Evolutionary conservation across 2,797 vertebrate genomes (phyloP).

Genomic region (Podarcis siculus): DNA sequence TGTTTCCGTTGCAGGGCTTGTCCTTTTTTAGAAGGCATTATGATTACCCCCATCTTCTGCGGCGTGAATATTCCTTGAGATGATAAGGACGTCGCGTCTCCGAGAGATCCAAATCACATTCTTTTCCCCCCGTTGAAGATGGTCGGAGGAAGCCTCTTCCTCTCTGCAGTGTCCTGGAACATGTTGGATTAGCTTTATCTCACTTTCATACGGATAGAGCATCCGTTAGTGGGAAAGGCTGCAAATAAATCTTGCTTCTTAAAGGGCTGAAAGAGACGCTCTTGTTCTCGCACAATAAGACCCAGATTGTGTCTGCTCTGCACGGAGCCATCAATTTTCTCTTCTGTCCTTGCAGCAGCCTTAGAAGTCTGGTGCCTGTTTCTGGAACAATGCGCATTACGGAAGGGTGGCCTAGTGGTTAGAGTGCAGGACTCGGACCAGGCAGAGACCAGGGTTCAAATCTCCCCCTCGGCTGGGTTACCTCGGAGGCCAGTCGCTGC

Average conservation of each 20-base stretch:
- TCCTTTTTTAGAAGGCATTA: conserved; percentile 29
- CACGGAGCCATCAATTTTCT: conserved; percentile 24
- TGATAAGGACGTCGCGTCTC: conserved; percentile 49
- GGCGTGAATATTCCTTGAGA: background rate
- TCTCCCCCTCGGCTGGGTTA: no score
- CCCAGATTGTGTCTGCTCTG: background rate
- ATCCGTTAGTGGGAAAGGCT: background rate
- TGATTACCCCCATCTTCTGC: conserved; percentile 39
- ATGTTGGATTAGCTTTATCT: background rate
- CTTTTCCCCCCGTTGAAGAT: no score
- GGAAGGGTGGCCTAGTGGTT: no score
- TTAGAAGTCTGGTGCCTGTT: conserved; percentile 2
- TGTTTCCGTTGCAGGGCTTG: conserved; percentile 52
- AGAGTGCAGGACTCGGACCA: no score
- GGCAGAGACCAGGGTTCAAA: no score
- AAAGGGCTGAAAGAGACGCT: background rate
- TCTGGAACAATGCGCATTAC: conserved; percentile 18
- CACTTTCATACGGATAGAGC: background rate
- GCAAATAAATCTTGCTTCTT: background rate
- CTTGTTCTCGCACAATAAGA: background rate
- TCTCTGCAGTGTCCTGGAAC: background rate
- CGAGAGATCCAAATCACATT: background rate
- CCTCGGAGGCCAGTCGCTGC: no score
- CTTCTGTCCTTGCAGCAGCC: conserved; percentile 20
- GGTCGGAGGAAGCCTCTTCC: background rate